Base-by-base conservation (phyloP, 2,888 invertebrate genomes). In the Liposcelis brunnea region DNA sequence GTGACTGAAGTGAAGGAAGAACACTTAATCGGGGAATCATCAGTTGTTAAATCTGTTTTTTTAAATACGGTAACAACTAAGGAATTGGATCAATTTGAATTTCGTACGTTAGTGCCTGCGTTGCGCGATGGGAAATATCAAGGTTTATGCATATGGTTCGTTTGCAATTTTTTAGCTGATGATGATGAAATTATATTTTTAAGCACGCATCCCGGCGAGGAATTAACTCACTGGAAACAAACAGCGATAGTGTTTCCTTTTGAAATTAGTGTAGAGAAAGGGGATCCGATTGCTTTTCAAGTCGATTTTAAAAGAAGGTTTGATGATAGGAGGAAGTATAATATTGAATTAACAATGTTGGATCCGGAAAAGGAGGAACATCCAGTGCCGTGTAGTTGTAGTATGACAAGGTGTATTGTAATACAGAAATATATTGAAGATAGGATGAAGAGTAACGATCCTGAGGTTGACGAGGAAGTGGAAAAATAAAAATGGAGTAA, bases 81-180 rank as follows among this genome's bases (percentile, higher is more conserved):
- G 34, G 78, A 84, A 46, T 59, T 86, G 18, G 62, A 76, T 52
- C 58, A 61, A 15, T 71, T 79, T 49, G 66, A 65, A 37, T 67
- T 74, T 45, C 69, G 75, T 51, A 71, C 78, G 59, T 71, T 82
- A 49, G 67, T 59, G 6, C 72, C 72, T 45, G 67, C 71, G 19
- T 67, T 61, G 37, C 72, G 69, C 58, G 56, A 64, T 31, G 81
- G 80, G 1, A 64, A 63, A n/a, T 60, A 60, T 47, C 60, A 63
- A 47, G 64, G 61, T 11, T 61, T 86, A 43, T 82, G 82, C 57
- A 62, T 86, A 42, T 87, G 87, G 86, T 89, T 87, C 60, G 74
- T 75, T 10, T 80, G 81, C 51, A 65, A 66, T 42, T 87, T 89
- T 60, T 80, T 82, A 2, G 61, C 66, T 49, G 52, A 60, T 4